Evolutionary conservation across 2,888 invertebrate genomes (phyloP).

Genomic region (Agrenia bidenticulata): DNA sequence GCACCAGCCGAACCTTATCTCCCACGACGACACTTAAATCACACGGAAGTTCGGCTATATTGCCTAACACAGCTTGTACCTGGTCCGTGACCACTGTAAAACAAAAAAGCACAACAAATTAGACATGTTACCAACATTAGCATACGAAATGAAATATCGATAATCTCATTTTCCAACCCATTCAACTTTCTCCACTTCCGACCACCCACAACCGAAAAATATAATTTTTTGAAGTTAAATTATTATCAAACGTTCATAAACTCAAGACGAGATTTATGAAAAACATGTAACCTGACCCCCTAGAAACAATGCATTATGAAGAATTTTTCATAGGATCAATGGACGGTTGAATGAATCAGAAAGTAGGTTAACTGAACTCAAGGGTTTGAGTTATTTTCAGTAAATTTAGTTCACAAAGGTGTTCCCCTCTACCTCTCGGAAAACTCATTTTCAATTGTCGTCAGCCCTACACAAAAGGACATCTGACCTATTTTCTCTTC

Average conservation of each 20-base stretch:
- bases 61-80: constrained; percentile 53
- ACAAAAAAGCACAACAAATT: neutral
- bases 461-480: constrained; percentile 10
- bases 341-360: neutral
- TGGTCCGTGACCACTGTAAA: constrained; percentile 47
- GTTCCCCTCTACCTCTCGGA: neutral
- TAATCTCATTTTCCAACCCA: neutral
- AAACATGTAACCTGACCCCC: no score
- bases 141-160: no score
- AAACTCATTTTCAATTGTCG: constrained; percentile 12
- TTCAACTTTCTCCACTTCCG: neutral
- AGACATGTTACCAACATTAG: no score
- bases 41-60: constrained; percentile 53
- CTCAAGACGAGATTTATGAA: no score
- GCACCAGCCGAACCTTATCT: constrained; percentile 52
- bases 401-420: constrained; percentile 14
- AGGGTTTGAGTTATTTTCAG: neutral
- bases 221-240: no score
- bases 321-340: no score
- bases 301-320: no score
- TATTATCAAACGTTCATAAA: no score
- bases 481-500: constrained; percentile 12
- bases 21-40: constrained; percentile 52
- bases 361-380: neutral
- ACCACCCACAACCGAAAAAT: no score